Conservation (phyloP, 2,888 invertebrate species). For the Hirtodrosophila duncani region DNA sequence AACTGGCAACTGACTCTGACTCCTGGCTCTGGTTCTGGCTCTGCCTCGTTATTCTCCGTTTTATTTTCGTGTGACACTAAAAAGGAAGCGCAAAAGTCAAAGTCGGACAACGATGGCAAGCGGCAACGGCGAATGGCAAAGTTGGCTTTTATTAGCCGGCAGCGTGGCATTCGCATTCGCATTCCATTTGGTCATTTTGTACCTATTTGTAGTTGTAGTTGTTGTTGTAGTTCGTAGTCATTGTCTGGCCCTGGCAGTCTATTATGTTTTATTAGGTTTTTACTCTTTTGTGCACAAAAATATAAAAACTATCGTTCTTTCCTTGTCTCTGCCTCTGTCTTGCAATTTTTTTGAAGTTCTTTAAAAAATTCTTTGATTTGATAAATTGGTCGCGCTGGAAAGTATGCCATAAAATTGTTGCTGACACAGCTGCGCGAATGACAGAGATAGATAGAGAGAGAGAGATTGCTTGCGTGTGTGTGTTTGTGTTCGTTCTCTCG, state of each 20-base stretch:
- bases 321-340: no score
- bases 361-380: constrained; percentile 42
- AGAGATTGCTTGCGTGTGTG: not conserved
- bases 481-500: constrained; percentile 1
- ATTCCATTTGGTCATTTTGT: constrained; percentile 45
- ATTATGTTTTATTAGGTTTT: constrained; percentile 62
- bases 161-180: constrained; percentile 23
- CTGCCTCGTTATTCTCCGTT: constrained; percentile 60
- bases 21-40: no score
- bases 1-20: constrained; percentile 44
- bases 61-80: constrained; percentile 64
- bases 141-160: constrained; percentile 57
- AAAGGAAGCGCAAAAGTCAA: constrained; percentile 58
- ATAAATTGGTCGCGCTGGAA: constrained; percentile 23
- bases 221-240: constrained; percentile 20
- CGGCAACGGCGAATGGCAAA: constrained; percentile 35
- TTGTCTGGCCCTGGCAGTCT: constrained; percentile 50
- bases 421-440: not conserved
- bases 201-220: constrained; percentile 8
- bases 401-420: constrained; percentile 38
- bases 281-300: constrained; percentile 13
- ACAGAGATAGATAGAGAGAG: not conserved
- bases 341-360: constrained; percentile 44
- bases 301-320: constrained; percentile 44
- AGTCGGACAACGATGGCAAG: constrained; percentile 32